Evolutionary conservation across 2,888 invertebrate genomes (phyloP).

Genomic region (Steinernema carpocapsae): DNA sequence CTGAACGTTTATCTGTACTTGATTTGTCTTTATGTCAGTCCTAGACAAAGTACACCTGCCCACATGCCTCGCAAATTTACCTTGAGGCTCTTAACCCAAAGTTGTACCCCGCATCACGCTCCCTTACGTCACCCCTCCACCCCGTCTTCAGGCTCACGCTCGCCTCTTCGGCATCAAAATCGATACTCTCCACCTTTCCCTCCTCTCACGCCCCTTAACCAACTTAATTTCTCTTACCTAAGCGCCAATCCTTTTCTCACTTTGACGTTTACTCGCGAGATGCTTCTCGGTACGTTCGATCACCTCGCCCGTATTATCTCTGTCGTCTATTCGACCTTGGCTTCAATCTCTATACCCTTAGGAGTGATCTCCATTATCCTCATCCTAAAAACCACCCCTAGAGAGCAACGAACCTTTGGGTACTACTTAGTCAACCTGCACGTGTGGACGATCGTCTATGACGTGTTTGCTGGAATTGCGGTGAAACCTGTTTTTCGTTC

Average conservation of each 20-base stretch:
- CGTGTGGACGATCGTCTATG: constrained; percentile 15
- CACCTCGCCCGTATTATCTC: not conserved
- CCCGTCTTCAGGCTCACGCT: no score
- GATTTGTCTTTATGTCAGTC: no score
- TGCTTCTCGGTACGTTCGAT: not conserved
- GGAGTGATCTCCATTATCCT: constrained; percentile 19
- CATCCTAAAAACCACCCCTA: not conserved
- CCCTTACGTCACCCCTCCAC: no score
- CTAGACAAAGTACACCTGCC: no score
- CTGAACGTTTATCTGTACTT: no score
- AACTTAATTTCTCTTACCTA: constrained; percentile 16
- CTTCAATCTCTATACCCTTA: not conserved
- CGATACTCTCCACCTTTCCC: constrained; percentile 31
- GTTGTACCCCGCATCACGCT: no score
- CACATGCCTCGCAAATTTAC: no score
- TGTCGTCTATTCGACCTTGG: not conserved
- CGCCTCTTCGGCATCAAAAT: not conserved
- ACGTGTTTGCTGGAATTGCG: constrained; percentile 8
- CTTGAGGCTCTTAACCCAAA: no score
- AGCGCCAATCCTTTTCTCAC: not conserved
- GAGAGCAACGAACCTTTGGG: not conserved
- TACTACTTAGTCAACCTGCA: constrained; percentile 28
- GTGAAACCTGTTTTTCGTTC: not conserved
- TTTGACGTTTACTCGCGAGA: not conserved
- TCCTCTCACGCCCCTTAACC: not conserved